Base-by-base conservation (phyloP, 2,113 vertebrate species). In the Alethe diademata region DNA sequence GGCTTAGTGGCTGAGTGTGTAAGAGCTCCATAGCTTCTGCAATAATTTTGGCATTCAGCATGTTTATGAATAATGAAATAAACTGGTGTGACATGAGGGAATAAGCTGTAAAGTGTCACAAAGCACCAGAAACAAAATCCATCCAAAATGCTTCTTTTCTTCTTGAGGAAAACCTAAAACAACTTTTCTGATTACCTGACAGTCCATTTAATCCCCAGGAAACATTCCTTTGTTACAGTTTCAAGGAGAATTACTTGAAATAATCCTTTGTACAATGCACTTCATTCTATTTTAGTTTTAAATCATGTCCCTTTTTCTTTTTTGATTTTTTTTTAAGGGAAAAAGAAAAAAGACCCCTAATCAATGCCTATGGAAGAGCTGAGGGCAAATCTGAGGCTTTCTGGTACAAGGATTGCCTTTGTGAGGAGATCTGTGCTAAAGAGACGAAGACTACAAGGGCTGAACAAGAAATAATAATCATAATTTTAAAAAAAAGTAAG, bases 181-280 rank as follows among this genome's bases (percentile, higher is more conserved):
- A 98, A 98, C 97, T 98, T 98, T 98, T 98, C 98, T 98, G 98
- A 98, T 98, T 98, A 98, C 98, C 97, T 98, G 98, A 98, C 98
- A 98, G 98, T 98, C 97, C 98, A 98, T 98, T 98, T 98, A 98
- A 98, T 98, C 98, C 97, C 97, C 97, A 97, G 98, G 98, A 98
- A 98, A 98, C 96, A 98, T 98, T 98, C 96, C 97, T 98, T 98
- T 98, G 98, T 98, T 98, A 98, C 93, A 97, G 97, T 98, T 98
- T 98, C 98, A 98, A 98, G 98, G 97, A 98, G 98, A 98, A 98
- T 98, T 98, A 98, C 98, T 98, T 98, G 98, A 98, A 98, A 98
- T 98, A 98, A 98, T 98, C 98, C 97, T 98, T 98, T 98, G 98
- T 98, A 98, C 97, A 97, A 95, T 97, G 97, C 65, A 93, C 96